A percentile compares a stretch with the other conserved stretches of the same genome.
These are phyloP conservation scores for Rhynchopsitta pachyrhyncha DNA, from an alignment of 2,113 vertebrate species.

Conservation along the genomic window DNA sequence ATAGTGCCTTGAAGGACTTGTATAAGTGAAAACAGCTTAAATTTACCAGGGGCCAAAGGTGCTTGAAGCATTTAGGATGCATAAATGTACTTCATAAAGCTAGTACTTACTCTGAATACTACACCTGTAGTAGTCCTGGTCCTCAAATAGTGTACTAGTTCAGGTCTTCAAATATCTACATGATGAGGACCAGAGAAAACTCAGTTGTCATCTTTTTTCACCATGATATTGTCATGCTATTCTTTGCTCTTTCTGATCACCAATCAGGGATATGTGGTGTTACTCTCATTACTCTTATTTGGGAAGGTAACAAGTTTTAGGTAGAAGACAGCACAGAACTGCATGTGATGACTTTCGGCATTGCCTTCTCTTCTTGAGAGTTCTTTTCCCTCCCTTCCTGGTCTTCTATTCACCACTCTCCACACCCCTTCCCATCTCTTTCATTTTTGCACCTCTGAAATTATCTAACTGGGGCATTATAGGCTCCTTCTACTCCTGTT, in stretches of 20 bases:
- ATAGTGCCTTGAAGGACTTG: background rate
- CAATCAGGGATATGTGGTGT: background rate
- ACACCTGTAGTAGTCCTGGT: background rate
- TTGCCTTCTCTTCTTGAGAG: background rate
- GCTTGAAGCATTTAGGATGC: background rate
- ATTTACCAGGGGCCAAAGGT: background rate
- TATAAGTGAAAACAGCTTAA: background rate
- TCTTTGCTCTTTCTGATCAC: background rate
- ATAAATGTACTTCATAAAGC: background rate
- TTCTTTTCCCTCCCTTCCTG: background rate
- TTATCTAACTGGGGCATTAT: constrained; percentile 37
- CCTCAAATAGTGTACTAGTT: background rate
- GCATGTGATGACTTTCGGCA: background rate
- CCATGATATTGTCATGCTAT: background rate
- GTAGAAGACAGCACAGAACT: background rate
- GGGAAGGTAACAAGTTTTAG: background rate
- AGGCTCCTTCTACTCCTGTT: constrained; percentile 23
- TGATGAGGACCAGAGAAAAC: background rate
- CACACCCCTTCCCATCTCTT: background rate
- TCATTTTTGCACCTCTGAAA: constrained; percentile 53
- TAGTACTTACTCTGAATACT: background rate
- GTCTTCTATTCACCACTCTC: background rate
- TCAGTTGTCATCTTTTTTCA: background rate
- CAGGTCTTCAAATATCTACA: accelerated
- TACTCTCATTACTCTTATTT: background rate